Evolutionary conservation across 2,113 vertebrate species (phyloP).

Genomic region (Phodopus roborovskii): DNA sequence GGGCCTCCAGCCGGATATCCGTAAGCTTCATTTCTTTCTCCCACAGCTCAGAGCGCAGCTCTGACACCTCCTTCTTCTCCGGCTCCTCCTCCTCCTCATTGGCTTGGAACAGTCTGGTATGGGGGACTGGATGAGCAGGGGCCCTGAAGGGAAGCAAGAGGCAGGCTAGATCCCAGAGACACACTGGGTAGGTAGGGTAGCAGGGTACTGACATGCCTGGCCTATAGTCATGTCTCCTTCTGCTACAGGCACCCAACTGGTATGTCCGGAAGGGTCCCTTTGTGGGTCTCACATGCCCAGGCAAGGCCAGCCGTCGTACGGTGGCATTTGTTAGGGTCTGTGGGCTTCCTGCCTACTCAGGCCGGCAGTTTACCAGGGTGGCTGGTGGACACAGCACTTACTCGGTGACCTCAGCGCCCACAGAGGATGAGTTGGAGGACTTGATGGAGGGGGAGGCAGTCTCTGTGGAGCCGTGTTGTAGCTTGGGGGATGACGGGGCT

Average conservation of each 20-base stretch:
- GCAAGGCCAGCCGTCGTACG: neutral
- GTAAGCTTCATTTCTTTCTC: conserved; percentile 97
- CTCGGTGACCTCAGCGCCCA: conserved; percentile 85
- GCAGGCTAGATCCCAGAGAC: neutral
- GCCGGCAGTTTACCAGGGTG: neutral
- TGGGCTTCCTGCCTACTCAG: neutral
- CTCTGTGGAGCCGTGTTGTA: conserved; percentile 89
- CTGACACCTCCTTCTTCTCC: conserved; percentile 93
- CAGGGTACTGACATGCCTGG: rapidly evolving
- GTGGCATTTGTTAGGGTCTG: too few species aligned
- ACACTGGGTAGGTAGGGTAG: too few species aligned
- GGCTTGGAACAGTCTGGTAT: conserved; percentile 89
- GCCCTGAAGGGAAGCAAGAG: rapidly evolving
- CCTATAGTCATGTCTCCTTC: neutral
- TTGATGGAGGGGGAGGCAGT: conserved; percentile 87
- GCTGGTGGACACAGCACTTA: conserved; percentile 49
- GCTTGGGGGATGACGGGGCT: conserved; percentile 96
- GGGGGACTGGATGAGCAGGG: conserved; percentile 11
- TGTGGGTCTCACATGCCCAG: neutral
- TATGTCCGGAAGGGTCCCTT: neutral
- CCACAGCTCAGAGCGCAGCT: conserved; percentile 96
- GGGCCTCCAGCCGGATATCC: conserved; percentile 95
- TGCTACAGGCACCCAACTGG: neutral
- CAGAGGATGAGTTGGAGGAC: conserved; percentile 89
- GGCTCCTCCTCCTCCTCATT: conserved; percentile 88